These are phyloP conservation scores for Urocyon cinereoargenteus DNA, from an alignment of 2,797 vertebrate species.

Conservation along the genomic window DNA sequence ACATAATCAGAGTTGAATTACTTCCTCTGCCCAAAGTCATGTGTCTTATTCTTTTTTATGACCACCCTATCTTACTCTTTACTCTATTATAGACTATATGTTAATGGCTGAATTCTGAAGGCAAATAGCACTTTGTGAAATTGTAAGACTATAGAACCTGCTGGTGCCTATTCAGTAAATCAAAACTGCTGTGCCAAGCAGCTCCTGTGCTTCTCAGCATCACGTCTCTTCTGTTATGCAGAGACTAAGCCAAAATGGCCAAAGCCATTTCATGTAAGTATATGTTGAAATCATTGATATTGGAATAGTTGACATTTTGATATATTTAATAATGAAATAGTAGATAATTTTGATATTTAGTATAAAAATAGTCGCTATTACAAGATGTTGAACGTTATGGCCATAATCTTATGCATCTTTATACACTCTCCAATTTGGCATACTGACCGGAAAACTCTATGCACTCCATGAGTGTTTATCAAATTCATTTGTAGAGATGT, in stretches of 20 bases:
- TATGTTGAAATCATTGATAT: not conserved
- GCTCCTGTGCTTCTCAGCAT: not conserved
- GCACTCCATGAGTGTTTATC: not conserved
- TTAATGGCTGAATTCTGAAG: not conserved
- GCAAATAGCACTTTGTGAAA: conserved; percentile 18
- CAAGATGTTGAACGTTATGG: not conserved
- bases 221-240: not conserved
- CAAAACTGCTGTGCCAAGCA: not conserved
- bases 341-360: conserved; percentile 36
- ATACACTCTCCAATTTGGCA: not conserved
- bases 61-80: not conserved
- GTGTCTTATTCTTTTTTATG: not conserved
- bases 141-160: not conserved
- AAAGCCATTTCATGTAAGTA: not conserved
- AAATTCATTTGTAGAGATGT: conserved; percentile 31
- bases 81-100: not conserved
- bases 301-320: not conserved
- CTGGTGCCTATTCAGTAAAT: not conserved
- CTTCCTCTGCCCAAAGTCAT: not conserved
- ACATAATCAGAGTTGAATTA: not conserved
- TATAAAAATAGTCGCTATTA: not conserved
- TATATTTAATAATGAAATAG: not conserved
- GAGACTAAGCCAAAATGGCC: not conserved
- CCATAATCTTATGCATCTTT: not conserved
- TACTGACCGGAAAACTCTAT: conserved; percentile 16